Evolutionary conservation across 2,113 vertebrate genomes (phyloP), one percentile per base, ranked within the genome.

Genomic region (Limanda limanda): DNA sequence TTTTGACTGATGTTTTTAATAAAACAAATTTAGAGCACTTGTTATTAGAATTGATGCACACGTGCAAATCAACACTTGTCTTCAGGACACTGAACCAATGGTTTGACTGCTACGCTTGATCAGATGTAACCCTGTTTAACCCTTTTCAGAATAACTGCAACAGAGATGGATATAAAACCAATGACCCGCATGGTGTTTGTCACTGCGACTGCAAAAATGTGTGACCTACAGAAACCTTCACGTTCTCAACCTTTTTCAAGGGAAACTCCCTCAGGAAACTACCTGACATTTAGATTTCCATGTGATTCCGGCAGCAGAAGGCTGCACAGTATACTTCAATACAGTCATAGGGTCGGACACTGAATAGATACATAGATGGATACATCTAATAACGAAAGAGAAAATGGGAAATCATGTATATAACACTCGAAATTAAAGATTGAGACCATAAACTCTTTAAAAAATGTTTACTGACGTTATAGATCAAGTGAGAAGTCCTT

Each of bases 1-100:
- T 76, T 76, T 55, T 68, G 40, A 73, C 23, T 12, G 7, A 60
- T 60, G 12, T 63, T 71, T 61, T 81, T 15, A 60, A 60, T 7
- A 64, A 23, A 54, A 42, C n/a, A 0, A 45, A 60, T 52, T 56
- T 3, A 42, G 15, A 54, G 65, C 71, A 42, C 8, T 40, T 62
- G 18, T 12, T 63, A n/a, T 70, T 31, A 52, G 5, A 58, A 27
- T 51, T 7, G 25, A 23, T 61, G 10, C 27, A 7, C 5, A 31
- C 5, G 6, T 31, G 31, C 24, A 58, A 57, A 52, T 48, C 0
- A 2, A n/a, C 10, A 14, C 21, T 54, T 68, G 8, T 40, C 18
- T 25, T 58, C 27, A 60, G 13, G 37, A 20, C 3, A 51, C 27
- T 31, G 13, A 58, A 5, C 25, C 37, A 7, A 40, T 68, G 6